Conservation (phyloP, 2,113 vertebrate genomes). For the Acrocephalus kingi region DNA sequence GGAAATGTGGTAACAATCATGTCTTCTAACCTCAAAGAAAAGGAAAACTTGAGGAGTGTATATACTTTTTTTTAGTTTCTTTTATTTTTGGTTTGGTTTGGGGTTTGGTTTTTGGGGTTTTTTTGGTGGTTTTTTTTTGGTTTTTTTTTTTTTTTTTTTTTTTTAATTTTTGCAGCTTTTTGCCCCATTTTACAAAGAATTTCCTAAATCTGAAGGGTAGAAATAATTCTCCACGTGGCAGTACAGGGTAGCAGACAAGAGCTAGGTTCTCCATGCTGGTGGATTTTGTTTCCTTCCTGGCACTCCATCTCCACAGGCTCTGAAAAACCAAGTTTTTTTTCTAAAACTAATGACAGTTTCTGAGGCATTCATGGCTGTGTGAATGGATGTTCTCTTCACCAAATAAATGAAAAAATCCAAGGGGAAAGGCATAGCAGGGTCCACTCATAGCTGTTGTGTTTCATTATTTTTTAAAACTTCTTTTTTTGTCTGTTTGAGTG, state of each 20-base stretch:
- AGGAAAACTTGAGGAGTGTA: fast-evolving
- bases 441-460: background rate
- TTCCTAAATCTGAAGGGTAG: background rate
- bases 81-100: no score
- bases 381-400: background rate
- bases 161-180: background rate
- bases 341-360: background rate
- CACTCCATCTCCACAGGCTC: no score
- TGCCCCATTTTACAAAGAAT: background rate
- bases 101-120: no score
- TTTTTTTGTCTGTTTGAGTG: background rate
- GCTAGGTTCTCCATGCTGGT: no score
- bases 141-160: background rate
- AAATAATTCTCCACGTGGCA: background rate
- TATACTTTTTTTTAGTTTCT: background rate
- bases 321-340: no score
- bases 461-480: background rate
- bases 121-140: background rate
- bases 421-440: background rate
- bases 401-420: background rate
- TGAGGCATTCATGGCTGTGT: background rate
- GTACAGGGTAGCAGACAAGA: background rate
- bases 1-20: background rate
- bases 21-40: background rate
- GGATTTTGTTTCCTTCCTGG: no score